Conservation (phyloP, 2,888 invertebrate genomes). For the Isoperla grammatica region DNA sequence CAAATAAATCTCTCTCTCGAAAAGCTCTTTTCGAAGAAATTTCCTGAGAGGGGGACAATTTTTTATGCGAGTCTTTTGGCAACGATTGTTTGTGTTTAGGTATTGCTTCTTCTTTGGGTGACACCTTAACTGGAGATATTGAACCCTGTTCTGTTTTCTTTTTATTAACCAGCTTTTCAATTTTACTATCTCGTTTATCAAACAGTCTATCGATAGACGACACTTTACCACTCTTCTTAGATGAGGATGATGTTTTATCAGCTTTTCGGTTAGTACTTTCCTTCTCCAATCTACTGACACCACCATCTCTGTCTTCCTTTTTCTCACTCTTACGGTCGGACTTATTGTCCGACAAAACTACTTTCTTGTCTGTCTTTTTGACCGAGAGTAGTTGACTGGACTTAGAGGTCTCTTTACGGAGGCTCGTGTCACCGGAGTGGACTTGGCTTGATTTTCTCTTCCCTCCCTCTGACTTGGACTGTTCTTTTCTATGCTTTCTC, state of each 20-base stretch:
- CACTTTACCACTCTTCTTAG: slow-evolving; percentile 45
- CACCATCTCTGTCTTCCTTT: background rate
- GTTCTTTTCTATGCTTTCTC: slow-evolving; percentile 20
- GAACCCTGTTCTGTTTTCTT: slow-evolving; percentile 2
- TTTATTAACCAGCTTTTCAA: slow-evolving; percentile 39
- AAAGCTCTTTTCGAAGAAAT: too few species aligned
- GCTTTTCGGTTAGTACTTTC: slow-evolving; percentile 43
- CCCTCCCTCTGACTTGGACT: slow-evolving; percentile 32
- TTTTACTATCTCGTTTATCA: slow-evolving; percentile 37
- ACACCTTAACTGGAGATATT: slow-evolving; percentile 2
- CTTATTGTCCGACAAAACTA: slow-evolving; percentile 38
- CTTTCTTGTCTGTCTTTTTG: slow-evolving; percentile 52
- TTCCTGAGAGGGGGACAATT: background rate
- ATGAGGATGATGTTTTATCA: slow-evolving; percentile 42
- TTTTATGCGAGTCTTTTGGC: background rate
- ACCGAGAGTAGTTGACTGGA: slow-evolving; percentile 44
- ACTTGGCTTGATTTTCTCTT: slow-evolving; percentile 44
- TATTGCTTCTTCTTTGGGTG: background rate
- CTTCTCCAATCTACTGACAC: slow-evolving; percentile 41
- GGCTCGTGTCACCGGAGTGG: background rate
- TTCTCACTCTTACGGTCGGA: background rate
- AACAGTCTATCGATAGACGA: slow-evolving; percentile 52
- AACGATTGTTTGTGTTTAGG: background rate
- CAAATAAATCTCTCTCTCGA: background rate
- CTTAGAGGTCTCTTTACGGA: slow-evolving; percentile 52